Percentiles rank a stretch among this genome's conserved stretches.
phyloP scores from a whole-genome alignment of 2,888 invertebrate species.

The Orthosia gothica region DNA sequence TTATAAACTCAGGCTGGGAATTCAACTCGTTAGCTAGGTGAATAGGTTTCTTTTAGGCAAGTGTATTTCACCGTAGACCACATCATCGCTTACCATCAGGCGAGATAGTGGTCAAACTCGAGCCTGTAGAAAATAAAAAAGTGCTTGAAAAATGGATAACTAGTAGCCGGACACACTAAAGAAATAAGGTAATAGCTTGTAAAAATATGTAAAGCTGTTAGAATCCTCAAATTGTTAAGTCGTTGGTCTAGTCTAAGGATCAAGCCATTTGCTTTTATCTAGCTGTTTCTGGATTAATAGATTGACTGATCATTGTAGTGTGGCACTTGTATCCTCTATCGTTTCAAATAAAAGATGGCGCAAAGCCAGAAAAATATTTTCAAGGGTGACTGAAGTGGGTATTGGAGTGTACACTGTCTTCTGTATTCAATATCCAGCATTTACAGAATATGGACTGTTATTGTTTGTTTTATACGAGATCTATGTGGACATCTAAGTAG shows the following conservation, averaged over 20 bases:
- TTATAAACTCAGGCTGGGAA: too few species aligned
- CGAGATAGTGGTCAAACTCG: too few species aligned
- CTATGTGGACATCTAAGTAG: too few species aligned
- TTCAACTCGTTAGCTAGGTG: too few species aligned
- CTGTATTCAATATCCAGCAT: background rate
- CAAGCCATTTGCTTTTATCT: background rate
- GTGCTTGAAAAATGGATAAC: too few species aligned
- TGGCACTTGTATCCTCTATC: background rate
- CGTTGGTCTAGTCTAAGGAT: too few species aligned
- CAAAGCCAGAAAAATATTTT: background rate
- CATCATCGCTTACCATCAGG: too few species aligned
- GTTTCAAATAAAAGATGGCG: background rate
- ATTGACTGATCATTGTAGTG: background rate
- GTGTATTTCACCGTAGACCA: too few species aligned
- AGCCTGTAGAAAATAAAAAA: too few species aligned
- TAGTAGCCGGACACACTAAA: too few species aligned
- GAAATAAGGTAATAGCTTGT: too few species aligned
- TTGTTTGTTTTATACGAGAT: background rate
- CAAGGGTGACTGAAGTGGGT: constrained; percentile 1
- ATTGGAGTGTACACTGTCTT: background rate
- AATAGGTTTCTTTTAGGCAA: too few species aligned
- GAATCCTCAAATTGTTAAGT: background rate
- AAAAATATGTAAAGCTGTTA: background rate
- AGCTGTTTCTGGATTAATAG: background rate
- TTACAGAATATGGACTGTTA: background rate